Conservation (phyloP, 2,113 vertebrate species). For the Anolis carolinensis region DNA sequence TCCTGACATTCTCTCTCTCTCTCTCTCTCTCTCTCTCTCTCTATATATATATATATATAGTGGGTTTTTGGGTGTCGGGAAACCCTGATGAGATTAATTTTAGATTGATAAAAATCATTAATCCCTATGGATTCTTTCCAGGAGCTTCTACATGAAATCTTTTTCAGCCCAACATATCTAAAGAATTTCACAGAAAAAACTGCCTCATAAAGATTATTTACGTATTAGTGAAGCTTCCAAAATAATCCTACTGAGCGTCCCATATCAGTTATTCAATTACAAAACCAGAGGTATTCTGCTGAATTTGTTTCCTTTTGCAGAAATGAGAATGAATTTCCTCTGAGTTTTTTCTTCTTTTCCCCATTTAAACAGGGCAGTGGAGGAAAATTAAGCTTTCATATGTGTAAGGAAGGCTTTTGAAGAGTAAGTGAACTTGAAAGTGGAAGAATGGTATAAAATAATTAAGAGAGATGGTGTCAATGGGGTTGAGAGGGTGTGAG, state of each 20-base stretch:
- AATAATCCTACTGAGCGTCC: neutral
- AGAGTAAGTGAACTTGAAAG: neutral
- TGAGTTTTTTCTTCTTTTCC: neutral
- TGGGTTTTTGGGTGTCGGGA: too few relatives aligned
- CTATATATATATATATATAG: too few relatives aligned
- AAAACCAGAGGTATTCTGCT: conserved; percentile 1
- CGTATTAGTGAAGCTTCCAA: neutral
- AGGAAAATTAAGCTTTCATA: conserved; percentile 9
- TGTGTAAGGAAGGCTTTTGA: neutral
- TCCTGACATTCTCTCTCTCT: too few relatives aligned
- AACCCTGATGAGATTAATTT: too few relatives aligned
- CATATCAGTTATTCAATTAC: neutral
- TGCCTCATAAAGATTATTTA: neutral
- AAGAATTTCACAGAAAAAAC: neutral
- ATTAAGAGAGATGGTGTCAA: conserved; percentile 6
- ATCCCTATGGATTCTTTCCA: neutral
- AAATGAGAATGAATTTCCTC: conserved; percentile 17
- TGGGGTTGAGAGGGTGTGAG: conserved; percentile 28
- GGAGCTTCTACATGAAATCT: neutral
- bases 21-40: too few relatives aligned
- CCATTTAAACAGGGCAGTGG: neutral
- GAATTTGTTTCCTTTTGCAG: neutral
- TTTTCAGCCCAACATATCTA: neutral
- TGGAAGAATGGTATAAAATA: conserved; percentile 32
- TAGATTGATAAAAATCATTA: too few relatives aligned